Percentiles rank a stretch among this genome's conserved stretches.
phyloP scores from a whole-genome alignment of 2,888 invertebrate species.

The Lasioglossum vierecki region DNA sequence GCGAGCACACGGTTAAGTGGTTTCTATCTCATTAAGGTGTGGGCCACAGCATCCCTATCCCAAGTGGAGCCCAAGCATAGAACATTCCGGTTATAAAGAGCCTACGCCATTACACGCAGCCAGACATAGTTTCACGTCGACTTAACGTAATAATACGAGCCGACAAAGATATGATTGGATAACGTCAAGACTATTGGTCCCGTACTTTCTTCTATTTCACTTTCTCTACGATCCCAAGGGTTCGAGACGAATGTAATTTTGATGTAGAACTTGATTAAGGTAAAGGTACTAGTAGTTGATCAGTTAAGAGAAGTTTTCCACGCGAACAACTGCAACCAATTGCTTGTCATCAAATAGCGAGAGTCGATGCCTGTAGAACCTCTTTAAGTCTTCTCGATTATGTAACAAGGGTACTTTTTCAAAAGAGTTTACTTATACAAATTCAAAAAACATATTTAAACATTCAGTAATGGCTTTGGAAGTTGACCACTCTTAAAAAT shows the following conservation, averaged over 20 bases:
- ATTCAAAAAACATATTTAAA: no score
- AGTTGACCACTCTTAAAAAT: no score
- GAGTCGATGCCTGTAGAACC: no score
- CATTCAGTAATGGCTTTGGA: no score
- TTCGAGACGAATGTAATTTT: background rate
- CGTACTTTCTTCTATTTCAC: background rate
- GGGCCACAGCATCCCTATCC: slow-evolving; percentile 54
- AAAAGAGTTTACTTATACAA: no score
- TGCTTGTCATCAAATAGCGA: no score
- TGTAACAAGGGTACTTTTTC: no score
- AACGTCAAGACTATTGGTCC: slow-evolving; percentile 17
- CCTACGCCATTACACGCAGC: background rate
- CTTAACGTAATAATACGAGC: slow-evolving; percentile 71
- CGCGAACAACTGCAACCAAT: no score
- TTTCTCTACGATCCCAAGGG: background rate
- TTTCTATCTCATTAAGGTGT: slow-evolving; percentile 79
- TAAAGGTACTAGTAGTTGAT: no score
- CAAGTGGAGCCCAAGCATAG: slow-evolving; percentile 62
- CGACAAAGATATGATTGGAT: slow-evolving; percentile 36
- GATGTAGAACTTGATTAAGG: no score
- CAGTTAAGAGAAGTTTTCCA: no score
- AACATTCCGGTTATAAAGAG: slow-evolving; percentile 45
- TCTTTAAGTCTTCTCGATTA: no score
- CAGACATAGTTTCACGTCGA: slow-evolving; percentile 48
- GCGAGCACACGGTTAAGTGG: slow-evolving; percentile 78